A percentile compares a stretch with the other conserved stretches of the same genome.
These are phyloP conservation scores for Himalopsyche anomala DNA, from an alignment of 2,888 invertebrate species.

Conservation along the genomic window DNA sequence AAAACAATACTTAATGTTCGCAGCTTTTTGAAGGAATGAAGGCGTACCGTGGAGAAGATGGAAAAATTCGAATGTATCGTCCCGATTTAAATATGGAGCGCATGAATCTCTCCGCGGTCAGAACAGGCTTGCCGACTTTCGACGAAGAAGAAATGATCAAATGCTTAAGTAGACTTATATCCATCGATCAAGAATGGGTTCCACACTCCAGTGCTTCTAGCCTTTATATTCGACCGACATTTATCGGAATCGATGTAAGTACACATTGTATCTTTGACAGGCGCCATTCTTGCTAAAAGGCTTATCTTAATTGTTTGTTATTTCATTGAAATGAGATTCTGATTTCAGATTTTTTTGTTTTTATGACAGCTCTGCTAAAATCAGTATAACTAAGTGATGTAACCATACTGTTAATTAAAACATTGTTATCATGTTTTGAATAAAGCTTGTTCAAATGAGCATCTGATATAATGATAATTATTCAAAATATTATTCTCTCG, in stretches of 20 bases:
- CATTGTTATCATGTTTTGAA: background rate
- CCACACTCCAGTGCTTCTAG: conserved; percentile 93
- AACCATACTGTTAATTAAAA: background rate
- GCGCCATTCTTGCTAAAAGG: no score
- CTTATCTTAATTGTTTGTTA: no score
- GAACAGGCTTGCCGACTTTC: conserved; percentile 93
- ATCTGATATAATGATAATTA: background rate
- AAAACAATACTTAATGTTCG: conserved; percentile 65
- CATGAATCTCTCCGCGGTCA: conserved; percentile 90
- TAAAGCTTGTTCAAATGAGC: background rate
- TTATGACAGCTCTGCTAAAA: background rate
- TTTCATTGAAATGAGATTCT: no score
- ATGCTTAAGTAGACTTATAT: conserved; percentile 89
- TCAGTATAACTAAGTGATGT: background rate
- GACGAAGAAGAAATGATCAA: conserved; percentile 90
- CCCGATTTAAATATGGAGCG: conserved; percentile 96
- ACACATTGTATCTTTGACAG: background rate
- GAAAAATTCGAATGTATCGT: conserved; percentile 94
- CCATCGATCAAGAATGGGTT: conserved; percentile 98
- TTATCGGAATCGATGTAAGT: conserved; percentile 97
- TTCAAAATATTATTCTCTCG: conserved; percentile 2
- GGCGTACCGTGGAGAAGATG: conserved; percentile 95
- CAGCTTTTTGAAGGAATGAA: conserved; percentile 99
- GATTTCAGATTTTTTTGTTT: no score
- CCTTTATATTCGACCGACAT: conserved; percentile 95